Base-by-base conservation (phyloP, 2,113 vertebrate genomes). In the Xenopus borealis region DNA sequence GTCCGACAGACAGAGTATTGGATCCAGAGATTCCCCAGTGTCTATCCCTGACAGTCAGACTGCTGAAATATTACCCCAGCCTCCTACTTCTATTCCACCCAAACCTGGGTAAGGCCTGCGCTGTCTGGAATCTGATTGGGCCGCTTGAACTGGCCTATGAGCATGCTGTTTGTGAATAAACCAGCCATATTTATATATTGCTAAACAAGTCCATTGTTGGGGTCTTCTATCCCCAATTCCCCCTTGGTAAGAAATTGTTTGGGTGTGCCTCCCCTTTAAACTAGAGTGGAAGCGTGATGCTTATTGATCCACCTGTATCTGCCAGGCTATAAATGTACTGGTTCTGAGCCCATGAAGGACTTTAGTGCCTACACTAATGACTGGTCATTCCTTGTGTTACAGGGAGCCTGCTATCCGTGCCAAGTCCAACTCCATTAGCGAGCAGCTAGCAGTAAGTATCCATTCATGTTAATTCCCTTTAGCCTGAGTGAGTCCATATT, bases 341-440 rank as follows among this genome's bases (percentile, higher is more conserved):
- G 33, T 40, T 40, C 33, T 40, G 33, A 6, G 33, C 3, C 33
- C 33, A 40, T 40, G 23, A 40, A 40, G 33, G 6, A 6, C 33
- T 7, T 33, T 33, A 7, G 3, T 33, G 30, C 30, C 2, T 7
- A 40, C 33, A 40, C 33, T 40, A 40, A 2, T 40, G 8, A 40
- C 33, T 1, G 33, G 10, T 61, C 23, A 8, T 27, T 9, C 53
- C 45, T 76, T 80, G 83, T 82, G 3, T n/a, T 33, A 12, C 82
- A 98, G 97, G 80, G 96, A 98, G 18, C 87, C 87, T 0, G 88
- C 88, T 44, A 86, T 95, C 17, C 89, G 92, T 30, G 80, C 87
- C 66, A 98, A 97, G 88, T 96, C 97, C 0, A 94, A 92, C 85
- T 97, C 96, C 2, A 87, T 98, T 71, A 95, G 86, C 71, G 97